Percentiles rank a stretch among this genome's conserved stretches.
phyloP scores from a whole-genome alignment of 1,140 invertebrate species.

The Drosophila lowei region DNA sequence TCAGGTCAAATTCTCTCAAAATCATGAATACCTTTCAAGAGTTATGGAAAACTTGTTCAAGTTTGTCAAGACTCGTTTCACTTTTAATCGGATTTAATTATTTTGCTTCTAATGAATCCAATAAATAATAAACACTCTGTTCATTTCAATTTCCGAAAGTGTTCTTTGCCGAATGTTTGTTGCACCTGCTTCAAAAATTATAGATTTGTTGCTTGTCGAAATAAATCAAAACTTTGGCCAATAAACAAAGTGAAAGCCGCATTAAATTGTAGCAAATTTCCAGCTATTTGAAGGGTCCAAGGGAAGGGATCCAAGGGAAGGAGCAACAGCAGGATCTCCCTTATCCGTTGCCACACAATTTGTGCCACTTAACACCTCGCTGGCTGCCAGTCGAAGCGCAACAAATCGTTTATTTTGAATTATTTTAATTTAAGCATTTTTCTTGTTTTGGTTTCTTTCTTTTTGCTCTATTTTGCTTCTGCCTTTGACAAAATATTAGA shows the following conservation, averaged over 20 bases:
- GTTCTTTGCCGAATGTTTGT: not conserved
- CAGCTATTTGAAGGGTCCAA: not conserved
- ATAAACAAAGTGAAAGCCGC: constrained; percentile 1
- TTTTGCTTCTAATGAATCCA: too few relatives aligned
- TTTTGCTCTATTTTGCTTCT: constrained; percentile 15
- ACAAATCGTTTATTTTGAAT: constrained; percentile 72
- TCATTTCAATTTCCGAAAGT: too few relatives aligned
- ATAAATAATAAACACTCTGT: too few relatives aligned
- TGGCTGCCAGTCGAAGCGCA: constrained; percentile 63
- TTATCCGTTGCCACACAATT: constrained; percentile 46
- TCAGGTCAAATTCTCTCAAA: too few relatives aligned
- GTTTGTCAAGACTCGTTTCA: too few relatives aligned
- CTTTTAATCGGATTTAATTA: too few relatives aligned
- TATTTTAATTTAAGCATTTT: constrained; percentile 62
- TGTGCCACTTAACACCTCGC: constrained; percentile 74
- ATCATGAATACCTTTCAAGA: too few relatives aligned
- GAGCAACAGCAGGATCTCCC: too few relatives aligned
- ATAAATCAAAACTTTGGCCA: constrained; percentile 23
- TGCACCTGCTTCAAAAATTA: not conserved
- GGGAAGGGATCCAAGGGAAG: too few relatives aligned
- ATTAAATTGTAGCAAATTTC: not conserved
- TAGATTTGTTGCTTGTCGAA: not conserved
- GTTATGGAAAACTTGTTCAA: too few relatives aligned
- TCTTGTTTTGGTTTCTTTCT: not conserved
- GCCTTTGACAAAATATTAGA: constrained; percentile 42